Percentiles rank a stretch among this genome's conserved stretches.
Conservation (phyloP, 2,888 invertebrate species). For the Andrena hattorfiana region DNA sequence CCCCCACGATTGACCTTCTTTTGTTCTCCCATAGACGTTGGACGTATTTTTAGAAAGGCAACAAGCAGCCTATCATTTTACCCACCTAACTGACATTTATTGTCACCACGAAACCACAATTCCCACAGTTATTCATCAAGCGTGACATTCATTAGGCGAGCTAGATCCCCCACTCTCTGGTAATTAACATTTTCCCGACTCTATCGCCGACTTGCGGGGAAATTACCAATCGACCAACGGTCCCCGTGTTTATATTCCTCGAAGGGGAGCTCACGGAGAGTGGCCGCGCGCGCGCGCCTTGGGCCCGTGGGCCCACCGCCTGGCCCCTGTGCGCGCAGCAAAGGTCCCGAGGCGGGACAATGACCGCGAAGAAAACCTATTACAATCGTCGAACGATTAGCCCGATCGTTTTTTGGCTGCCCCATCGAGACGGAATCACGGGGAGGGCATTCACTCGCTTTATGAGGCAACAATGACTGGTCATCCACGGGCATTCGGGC, state of each 20-base stretch:
- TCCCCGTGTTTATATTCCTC: conserved; percentile 23
- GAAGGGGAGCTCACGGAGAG: not conserved
- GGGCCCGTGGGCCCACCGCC: not conserved
- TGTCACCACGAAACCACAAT: not conserved
- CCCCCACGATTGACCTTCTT: conserved; percentile 20
- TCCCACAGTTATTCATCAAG: not conserved
- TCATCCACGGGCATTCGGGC: conserved; percentile 69
- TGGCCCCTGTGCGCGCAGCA: conserved; percentile 22
- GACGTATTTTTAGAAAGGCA: not conserved
- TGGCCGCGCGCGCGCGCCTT: not conserved
- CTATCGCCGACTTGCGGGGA: not conserved
- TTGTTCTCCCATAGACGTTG: conserved; percentile 18
- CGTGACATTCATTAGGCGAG: not conserved
- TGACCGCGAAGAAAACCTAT: conserved; percentile 79
- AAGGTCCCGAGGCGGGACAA: conserved; percentile 69
- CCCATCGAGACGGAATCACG: conserved; percentile 68
- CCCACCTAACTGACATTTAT: conserved; percentile 9
- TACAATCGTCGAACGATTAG: conserved; percentile 81
- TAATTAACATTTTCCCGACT: conserved; percentile 1
- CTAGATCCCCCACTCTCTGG: not conserved
- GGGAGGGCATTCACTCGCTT: conserved; percentile 75
- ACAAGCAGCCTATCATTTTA: not conserved
- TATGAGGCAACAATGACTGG: conserved; percentile 79
- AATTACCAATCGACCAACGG: conserved; percentile 42
- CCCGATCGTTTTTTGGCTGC: conserved; percentile 76